These are phyloP conservation scores for Hypomesus transpacificus DNA, from an alignment of 2,113 vertebrate genomes.

Conservation along the genomic window DNA sequence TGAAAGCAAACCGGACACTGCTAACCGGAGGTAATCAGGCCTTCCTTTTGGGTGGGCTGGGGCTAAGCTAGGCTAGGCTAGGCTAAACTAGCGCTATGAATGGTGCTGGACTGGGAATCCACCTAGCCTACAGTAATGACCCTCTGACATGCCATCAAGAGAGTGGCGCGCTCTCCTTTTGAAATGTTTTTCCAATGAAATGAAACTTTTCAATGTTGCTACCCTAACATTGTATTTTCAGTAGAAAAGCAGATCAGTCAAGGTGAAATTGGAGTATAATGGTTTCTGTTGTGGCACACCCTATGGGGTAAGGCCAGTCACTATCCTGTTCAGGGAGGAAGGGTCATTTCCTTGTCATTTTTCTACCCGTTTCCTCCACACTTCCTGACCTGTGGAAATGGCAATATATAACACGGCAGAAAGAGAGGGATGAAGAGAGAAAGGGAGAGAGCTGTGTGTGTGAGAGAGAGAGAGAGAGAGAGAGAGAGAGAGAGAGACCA, in stretches of 20 bases:
- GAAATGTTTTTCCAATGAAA: too few species aligned
- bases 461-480: neutral
- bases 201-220: too few species aligned
- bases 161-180: too few species aligned
- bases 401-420: too few species aligned
- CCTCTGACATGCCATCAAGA: too few species aligned
- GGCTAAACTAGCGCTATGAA: neutral
- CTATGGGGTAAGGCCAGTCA: neutral
- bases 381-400: neutral
- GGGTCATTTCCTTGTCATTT: neutral
- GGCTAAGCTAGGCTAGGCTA: neutral
- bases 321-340: neutral
- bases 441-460: neutral
- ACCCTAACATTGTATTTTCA: too few species aligned
- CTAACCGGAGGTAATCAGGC: conserved; percentile 17
- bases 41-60: conserved; percentile 9
- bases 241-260: too few species aligned
- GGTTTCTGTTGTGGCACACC: too few species aligned
- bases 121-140: too few species aligned
- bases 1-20: conserved; percentile 15
- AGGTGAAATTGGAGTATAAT: too few species aligned
- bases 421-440: neutral
- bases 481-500: too few species aligned
- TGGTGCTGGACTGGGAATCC: neutral
- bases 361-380: conserved; percentile 2